phyloP scores from a whole-genome alignment of 2,797 vertebrate species.

The Typhlichthys eigenmanni region DNA sequence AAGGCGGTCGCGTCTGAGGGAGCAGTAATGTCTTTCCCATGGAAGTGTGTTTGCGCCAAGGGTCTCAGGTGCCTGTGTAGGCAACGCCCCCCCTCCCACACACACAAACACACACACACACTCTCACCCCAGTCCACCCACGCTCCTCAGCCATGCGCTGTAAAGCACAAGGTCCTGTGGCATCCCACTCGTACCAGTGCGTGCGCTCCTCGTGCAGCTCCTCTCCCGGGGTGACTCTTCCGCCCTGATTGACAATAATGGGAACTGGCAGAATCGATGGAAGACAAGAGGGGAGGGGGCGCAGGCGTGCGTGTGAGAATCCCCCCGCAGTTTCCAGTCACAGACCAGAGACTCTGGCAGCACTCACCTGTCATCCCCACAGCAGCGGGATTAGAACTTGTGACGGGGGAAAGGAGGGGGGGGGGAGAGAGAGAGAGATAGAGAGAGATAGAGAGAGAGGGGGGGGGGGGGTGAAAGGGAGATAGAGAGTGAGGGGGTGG shows the following conservation, averaged over 20 bases:
- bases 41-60: slow-evolving; percentile 47
- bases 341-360: slow-evolving; percentile 68
- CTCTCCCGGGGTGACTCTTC: slow-evolving; percentile 56
- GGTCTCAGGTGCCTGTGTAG: slow-evolving; percentile 52
- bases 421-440: slow-evolving; percentile 10
- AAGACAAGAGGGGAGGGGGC: slow-evolving; percentile 69
- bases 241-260: slow-evolving; percentile 81
- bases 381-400: slow-evolving; percentile 60
- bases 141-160: no score
- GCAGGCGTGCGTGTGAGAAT: slow-evolving; percentile 53
- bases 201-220: slow-evolving; percentile 18
- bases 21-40: slow-evolving; percentile 51
- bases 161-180: no score
- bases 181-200: neutral
- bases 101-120: no score
- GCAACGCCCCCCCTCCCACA: neutral
- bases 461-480: neutral
- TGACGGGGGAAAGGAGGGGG: slow-evolving; percentile 32
- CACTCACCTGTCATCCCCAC: slow-evolving; percentile 76
- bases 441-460: slow-evolving; percentile 6
- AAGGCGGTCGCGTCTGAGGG: slow-evolving; percentile 57
- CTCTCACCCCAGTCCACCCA: no score
- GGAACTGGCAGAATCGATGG: slow-evolving; percentile 82
- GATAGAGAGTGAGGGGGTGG: slow-evolving; percentile 20
- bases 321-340: slow-evolving; percentile 68